Base-by-base conservation (phyloP, 1,140 invertebrate species). In the Nasonia vitripennis region DNA sequence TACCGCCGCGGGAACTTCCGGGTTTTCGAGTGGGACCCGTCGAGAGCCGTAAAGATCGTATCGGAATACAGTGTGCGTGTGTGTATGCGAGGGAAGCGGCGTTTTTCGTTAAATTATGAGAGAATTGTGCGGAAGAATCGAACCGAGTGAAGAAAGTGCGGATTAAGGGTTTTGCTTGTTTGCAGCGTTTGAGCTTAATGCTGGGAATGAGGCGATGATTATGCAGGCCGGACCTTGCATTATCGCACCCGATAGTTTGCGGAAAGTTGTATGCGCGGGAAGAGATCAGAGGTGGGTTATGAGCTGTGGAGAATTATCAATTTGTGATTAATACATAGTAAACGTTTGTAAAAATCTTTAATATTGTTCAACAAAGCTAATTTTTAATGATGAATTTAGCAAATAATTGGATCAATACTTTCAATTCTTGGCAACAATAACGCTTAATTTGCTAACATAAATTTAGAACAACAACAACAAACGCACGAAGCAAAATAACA, bases 1-100 rank as follows among this genome's bases (percentile, higher is more conserved):
- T 67, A 34, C 23, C 34, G 74, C 41, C n/a, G 17, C 48, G 79
- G 41, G 62, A 62, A 83, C 62, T 86, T 86, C 80, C 85, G 84
- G 78, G 84, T 78, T 41, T 80, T 23, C 45, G 73, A 62, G 48
- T 68, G 45, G 31, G n/a, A 77, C 79, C 37, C 79, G 9, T 27
- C 71, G 48, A 48, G 71, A 82, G 17, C 11, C 81, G 81, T 74
- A 74, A 62, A 74, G 71, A 74, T 62, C 2, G 27, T 55, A 82
- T 51, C 45, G 48, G 10, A 12, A 62, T 41, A 27, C 6, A 27
- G 14, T n/a, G 12, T 11, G 6, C 27, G 17, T 5, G 11, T n/a
- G 2, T 31, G 12, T 27, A 45, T 23, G 75, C 75, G 55, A 34
- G 41, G 34, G 17, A 75, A 20, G 45, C 20, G 20, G 31, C 37